phyloP scores from a whole-genome alignment of 2,113 vertebrate species.

The Lontra canadensis region DNA sequence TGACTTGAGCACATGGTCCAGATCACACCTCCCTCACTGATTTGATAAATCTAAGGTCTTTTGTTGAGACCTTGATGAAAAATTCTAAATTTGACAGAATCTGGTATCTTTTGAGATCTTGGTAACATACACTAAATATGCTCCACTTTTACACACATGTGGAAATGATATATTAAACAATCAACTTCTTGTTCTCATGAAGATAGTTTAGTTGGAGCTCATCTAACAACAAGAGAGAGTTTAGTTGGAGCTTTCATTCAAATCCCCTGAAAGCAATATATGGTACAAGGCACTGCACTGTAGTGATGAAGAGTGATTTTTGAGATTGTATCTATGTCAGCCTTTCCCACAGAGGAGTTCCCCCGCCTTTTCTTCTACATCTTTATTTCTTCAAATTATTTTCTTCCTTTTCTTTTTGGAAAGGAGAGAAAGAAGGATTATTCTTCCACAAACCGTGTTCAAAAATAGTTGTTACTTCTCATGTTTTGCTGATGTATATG shows the following conservation, averaged over 20 bases:
- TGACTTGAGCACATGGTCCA: not conserved
- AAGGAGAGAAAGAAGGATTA: not conserved
- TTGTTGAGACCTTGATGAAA: not conserved
- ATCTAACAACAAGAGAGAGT: too few relatives aligned
- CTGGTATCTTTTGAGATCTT: not conserved
- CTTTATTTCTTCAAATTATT: not conserved
- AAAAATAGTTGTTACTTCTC: not conserved
- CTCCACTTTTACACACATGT: not conserved
- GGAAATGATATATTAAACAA: not conserved
- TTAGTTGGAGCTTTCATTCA: not conserved
- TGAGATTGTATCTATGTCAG: not conserved
- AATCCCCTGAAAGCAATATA: not conserved
- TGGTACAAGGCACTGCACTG: rapidly evolving
- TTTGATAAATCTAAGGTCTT: not conserved
- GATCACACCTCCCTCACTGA: not conserved
- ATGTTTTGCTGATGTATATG: not conserved
- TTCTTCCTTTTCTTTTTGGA: not conserved
- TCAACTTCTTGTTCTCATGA: not conserved
- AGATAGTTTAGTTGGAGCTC: not conserved
- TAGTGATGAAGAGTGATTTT: not conserved
- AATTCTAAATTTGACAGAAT: not conserved
- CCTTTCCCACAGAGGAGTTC: not conserved
- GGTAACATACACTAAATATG: not conserved
- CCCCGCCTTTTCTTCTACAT: not conserved
- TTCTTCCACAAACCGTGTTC: not conserved